Percentiles rank a stretch among this genome's conserved stretches.
Evolutionary conservation across 2,797 vertebrate species (phyloP).

Genomic region (Dendrocincla tyrannina): DNA sequence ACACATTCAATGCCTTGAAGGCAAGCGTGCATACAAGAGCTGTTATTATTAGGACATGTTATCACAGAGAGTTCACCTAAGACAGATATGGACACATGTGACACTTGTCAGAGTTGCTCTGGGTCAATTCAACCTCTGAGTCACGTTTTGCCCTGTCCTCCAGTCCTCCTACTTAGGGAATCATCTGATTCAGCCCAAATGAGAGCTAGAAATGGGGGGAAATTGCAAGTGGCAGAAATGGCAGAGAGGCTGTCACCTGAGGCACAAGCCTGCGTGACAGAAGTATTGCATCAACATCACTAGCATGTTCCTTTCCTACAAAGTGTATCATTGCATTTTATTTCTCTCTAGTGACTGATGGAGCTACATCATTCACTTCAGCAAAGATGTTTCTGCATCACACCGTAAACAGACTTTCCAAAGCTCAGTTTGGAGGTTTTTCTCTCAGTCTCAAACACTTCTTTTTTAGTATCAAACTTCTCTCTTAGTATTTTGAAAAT

Average conservation of each 20-base stretch:
- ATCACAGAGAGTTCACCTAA: not conserved
- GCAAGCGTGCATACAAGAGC: not conserved
- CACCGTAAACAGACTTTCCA: not conserved
- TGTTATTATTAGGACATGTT: not conserved
- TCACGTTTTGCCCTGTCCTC: not conserved
- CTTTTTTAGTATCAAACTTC: not conserved
- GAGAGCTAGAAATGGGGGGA: not conserved
- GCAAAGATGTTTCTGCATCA: not conserved
- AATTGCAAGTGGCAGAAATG: not conserved
- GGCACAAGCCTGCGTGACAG: not conserved
- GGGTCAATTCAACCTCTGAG: not conserved
- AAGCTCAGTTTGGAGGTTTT: not conserved
- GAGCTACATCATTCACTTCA: not conserved
- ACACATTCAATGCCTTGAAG: not conserved
- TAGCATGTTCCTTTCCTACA: not conserved
- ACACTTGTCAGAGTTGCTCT: not conserved
- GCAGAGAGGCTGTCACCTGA: not conserved
- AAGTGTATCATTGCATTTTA: not conserved
- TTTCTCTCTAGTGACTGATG: not conserved
- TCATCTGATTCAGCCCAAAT: not conserved
- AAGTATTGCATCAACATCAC: not conserved
- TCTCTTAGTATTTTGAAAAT: not conserved
- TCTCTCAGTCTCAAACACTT: not conserved
- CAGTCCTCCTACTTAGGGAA: not conserved
- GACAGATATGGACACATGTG: not conserved